Conservation (phyloP, 2,888 invertebrate species). For the Panzeria rudis region DNA sequence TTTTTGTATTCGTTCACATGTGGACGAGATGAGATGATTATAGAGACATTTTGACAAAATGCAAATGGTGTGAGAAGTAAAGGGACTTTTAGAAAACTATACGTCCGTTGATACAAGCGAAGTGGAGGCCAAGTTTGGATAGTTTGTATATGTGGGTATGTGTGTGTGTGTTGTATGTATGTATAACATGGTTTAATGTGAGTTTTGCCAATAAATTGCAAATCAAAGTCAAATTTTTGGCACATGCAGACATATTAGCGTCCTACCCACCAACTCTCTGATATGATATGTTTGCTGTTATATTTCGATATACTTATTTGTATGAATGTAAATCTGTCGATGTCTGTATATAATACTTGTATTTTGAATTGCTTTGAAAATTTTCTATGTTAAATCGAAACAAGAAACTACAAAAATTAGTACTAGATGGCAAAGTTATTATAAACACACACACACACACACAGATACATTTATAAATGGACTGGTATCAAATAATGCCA, state of each 20-base stretch:
- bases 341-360: constrained; percentile 29
- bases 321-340: constrained; percentile 33
- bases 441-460: constrained; percentile 18
- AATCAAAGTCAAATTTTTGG: constrained; percentile 80
- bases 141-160: neutral
- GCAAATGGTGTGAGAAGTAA: constrained; percentile 38
- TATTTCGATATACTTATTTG: constrained; percentile 10
- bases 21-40: constrained; percentile 64
- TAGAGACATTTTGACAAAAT: constrained; percentile 68
- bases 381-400: constrained; percentile 51
- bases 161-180: neutral
- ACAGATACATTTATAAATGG: constrained; percentile 19
- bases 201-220: constrained; percentile 78
- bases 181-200: constrained; percentile 64
- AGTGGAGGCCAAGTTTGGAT: neutral
- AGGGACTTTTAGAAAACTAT: constrained; percentile 11
- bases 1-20: neutral
- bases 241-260: constrained; percentile 74
- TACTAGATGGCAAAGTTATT: constrained; percentile 46
- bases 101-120: neutral
- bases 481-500: constrained; percentile 63
- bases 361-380: constrained; percentile 60
- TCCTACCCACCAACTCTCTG: constrained; percentile 69
- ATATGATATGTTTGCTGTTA: constrained; percentile 67
- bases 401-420: constrained; percentile 27